Evolutionary conservation across 2,888 invertebrate species (phyloP).

Genomic region (Halocaridina rubra): DNA sequence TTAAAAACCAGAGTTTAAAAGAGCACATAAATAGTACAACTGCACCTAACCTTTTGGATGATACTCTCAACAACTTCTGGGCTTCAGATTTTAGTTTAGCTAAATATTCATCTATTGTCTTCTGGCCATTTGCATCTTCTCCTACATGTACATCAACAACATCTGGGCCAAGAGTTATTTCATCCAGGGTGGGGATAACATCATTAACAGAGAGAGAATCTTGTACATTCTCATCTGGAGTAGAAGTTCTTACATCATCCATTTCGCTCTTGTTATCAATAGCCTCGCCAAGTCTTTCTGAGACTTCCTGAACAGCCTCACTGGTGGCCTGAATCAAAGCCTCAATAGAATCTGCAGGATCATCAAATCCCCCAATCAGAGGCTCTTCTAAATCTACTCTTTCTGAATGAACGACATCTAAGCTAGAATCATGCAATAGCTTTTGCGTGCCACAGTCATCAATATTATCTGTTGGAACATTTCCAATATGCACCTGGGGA

Average conservation of each 20-base stretch:
- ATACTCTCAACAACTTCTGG: constrained; percentile 17
- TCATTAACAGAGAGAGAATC: background rate
- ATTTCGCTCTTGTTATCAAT: background rate
- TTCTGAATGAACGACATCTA: background rate
- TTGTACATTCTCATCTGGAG: background rate
- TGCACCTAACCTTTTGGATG: constrained; percentile 22
- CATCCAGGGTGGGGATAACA: background rate
- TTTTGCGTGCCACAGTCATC: background rate
- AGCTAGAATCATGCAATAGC: background rate
- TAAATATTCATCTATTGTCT: background rate
- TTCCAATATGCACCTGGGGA: background rate
- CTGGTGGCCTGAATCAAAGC: background rate
- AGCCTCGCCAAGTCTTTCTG: background rate
- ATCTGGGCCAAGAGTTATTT: background rate
- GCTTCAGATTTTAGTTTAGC: constrained; percentile 28
- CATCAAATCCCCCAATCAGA: constrained; percentile 5
- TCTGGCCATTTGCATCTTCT: background rate
- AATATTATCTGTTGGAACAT: background rate
- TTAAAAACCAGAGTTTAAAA: too few species aligned
- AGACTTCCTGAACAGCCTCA: background rate
- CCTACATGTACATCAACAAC: background rate
- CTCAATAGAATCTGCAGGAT: constrained; percentile 35
- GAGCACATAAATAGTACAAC: too few species aligned
- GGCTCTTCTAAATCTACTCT: background rate
- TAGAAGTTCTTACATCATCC: background rate